These are phyloP conservation scores for Athalia cordata DNA, from an alignment of 2,888 invertebrate species.

Conservation along the genomic window DNA sequence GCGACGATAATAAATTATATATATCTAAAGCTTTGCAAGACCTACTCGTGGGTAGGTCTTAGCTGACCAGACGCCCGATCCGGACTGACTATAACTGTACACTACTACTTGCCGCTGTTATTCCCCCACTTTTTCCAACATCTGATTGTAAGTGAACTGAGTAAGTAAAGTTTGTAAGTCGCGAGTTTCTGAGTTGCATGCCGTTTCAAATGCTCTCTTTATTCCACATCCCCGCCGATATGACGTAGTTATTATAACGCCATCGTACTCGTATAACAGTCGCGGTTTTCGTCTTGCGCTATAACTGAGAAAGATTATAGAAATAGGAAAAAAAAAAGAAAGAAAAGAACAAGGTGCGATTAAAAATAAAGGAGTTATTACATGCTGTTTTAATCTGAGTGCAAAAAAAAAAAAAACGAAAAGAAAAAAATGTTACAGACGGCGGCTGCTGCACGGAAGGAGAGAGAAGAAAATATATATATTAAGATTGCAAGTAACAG, in stretches of 20 bases:
- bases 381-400: background rate
- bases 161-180: background rate
- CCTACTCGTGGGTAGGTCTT: conserved; percentile 59
- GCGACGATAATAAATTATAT: background rate
- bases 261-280: background rate
- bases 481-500: too few relatives aligned
- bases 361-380: too few relatives aligned
- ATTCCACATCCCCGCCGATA: background rate
- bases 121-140: conserved; percentile 32
- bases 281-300: background rate
- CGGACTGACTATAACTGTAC: conserved; percentile 74
- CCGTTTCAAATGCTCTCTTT: background rate
- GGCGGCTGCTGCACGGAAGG: too few relatives aligned
- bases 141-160: background rate
- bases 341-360: too few relatives aligned
- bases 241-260: background rate
- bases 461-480: too few relatives aligned
- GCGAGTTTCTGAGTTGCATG: background rate
- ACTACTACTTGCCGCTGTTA: conserved; percentile 71
- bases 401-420: background rate
- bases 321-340: background rate
- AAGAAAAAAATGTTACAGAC: too few relatives aligned
- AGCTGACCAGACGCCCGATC: conserved; percentile 72
- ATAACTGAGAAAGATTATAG: too few relatives aligned
- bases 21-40: conserved; percentile 20